Base-by-base conservation (phyloP, 2,888 invertebrate genomes). In the Meiosimyza decipiens region DNA sequence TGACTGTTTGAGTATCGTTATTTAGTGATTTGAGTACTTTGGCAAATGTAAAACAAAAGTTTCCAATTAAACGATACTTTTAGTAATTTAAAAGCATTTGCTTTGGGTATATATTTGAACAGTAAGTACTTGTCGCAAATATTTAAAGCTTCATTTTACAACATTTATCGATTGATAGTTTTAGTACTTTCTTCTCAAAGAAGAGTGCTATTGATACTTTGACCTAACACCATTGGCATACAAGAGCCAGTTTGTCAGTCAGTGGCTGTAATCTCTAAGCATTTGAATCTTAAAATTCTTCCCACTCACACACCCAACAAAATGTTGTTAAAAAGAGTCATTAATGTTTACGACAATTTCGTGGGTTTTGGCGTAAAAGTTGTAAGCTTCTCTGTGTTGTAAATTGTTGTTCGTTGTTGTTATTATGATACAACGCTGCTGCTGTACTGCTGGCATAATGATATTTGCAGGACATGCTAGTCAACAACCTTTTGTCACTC, bases 291-390 rank as follows among this genome's bases (percentile, higher is more conserved):
- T 40, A 28, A 65, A 65, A 28, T 9, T 60, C n/a, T 60, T 12
- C 13, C 15, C 60, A 22, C 28, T 13, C 40, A 47, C 2, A 33
- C 66, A 7, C 13, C 22, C 50, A 11, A 28, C 28, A 18, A 15
- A 28, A 40, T 16, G 49, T 59, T 49, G 40, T 50, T 40, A 68
- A 62, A 54, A 70, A 51, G 33, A 54, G 70, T 63, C 70, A 70
- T 70, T 63, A 70, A 70, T 63, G 62, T 63, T 62, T 70, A 70
- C 54, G 40, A 40, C 40, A 62, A 70, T 70, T 63, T 62, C 63
- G 70, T 40, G 62, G 70, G 62, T 70, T 63, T 62, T 70, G 18
- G 62, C 16, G 22, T 52, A 15, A 70, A 70, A 63, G 54, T 63
- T 54, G n/a, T 28, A 70, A 62, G 57, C 47, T 62, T 7, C 40